phyloP scores from a whole-genome alignment of 1,140 invertebrate genomes.

The Branchinecta lindahli region DNA sequence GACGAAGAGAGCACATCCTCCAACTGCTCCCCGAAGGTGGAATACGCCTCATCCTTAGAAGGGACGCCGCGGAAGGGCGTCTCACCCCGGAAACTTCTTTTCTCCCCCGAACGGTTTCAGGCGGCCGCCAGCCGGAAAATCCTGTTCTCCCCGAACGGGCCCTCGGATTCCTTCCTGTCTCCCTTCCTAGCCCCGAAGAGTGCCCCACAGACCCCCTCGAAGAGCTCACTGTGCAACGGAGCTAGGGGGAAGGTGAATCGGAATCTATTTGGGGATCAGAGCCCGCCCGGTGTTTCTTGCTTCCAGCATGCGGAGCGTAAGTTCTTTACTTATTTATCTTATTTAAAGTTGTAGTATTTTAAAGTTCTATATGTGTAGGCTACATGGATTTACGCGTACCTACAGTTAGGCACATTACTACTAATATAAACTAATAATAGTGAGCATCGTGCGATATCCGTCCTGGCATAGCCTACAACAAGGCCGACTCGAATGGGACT shows the following conservation, averaged over 20 bases:
- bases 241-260: constrained; percentile 43
- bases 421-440: too few relatives aligned
- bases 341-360: constrained; percentile 29
- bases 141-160: background rate
- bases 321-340: constrained; percentile 28
- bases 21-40: constrained; percentile 19
- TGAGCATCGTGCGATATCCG: too few relatives aligned
- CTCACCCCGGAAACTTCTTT: constrained; percentile 18
- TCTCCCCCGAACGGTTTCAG: constrained; percentile 15
- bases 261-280: constrained; percentile 23
- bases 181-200: constrained; percentile 32
- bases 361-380: too few relatives aligned
- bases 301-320: constrained; percentile 15
- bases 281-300: background rate
- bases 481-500: too few relatives aligned
- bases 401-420: too few relatives aligned
- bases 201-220: constrained; percentile 25
- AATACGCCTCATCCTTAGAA: background rate
- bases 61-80: constrained; percentile 24
- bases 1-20: constrained; percentile 37
- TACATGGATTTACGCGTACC: too few relatives aligned
- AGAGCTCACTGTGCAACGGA: constrained; percentile 23
- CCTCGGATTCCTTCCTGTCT: constrained; percentile 26
- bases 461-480: too few relatives aligned
- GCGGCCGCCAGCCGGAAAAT: background rate